These are phyloP conservation scores for Peromyscus nudipes DNA, from an alignment of 2,797 vertebrate species.

Conservation along the genomic window DNA sequence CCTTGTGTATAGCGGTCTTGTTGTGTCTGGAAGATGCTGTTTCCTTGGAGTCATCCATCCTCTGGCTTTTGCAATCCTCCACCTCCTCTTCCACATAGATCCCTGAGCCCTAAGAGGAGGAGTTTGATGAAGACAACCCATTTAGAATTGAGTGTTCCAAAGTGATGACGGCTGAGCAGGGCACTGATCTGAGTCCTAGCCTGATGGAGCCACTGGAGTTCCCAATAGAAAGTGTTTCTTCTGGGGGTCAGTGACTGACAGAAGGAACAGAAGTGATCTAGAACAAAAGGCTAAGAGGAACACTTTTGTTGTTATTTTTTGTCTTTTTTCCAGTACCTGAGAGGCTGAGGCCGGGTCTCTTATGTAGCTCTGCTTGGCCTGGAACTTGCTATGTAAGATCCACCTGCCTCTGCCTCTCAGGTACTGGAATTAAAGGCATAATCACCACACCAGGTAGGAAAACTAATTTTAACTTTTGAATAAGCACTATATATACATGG, in stretches of 20 bases:
- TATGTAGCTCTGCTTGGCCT: background rate
- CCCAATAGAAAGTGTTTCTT: background rate
- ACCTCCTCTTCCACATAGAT: background rate
- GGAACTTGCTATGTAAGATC: background rate
- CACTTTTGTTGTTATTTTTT: background rate
- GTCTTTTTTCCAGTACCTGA: no score
- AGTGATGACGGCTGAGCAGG: background rate
- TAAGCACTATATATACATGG: background rate
- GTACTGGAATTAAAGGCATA: background rate
- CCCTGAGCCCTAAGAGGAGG: background rate
- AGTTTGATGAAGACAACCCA: background rate
- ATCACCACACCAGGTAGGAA: background rate
- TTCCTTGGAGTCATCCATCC: no score
- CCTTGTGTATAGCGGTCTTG: background rate
- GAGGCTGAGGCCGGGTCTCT: background rate
- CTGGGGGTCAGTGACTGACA: background rate
- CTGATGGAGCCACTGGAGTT: background rate
- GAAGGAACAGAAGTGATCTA: background rate
- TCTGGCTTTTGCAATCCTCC: background rate
- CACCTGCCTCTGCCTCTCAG: background rate
- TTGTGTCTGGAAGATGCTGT: background rate
- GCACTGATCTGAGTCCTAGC: background rate
- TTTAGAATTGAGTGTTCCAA: background rate
- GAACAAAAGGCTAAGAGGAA: background rate
- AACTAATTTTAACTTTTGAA: background rate